Conservation (phyloP, 2,888 invertebrate species). For the Phortica okadai region DNA sequence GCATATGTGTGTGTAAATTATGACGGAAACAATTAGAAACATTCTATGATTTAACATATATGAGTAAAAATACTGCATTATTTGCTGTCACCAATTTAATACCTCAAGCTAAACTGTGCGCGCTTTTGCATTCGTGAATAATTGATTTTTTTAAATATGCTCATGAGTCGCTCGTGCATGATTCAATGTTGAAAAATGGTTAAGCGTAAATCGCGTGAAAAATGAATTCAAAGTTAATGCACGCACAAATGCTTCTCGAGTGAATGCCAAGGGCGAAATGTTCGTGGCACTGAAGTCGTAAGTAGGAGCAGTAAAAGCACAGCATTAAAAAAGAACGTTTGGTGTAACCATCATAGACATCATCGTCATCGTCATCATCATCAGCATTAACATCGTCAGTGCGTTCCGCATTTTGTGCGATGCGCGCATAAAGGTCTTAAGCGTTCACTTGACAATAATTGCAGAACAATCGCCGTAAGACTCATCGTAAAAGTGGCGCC, state of each 20-base stretch:
- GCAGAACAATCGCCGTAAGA: slow-evolving; percentile 17
- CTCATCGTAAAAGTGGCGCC: background rate
- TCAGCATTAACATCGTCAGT: background rate
- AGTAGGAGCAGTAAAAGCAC: background rate
- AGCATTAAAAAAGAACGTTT: background rate
- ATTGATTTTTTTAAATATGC: background rate
- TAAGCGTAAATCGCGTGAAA: background rate
- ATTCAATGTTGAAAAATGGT: background rate
- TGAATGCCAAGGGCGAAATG: background rate
- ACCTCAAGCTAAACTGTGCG: background rate
- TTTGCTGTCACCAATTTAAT: background rate
- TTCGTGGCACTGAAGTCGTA: background rate
- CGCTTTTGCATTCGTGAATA: background rate
- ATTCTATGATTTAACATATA: background rate
- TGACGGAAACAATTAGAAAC: background rate
- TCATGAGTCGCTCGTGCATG: no score
- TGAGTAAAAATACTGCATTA: background rate
- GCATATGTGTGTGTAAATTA: background rate
- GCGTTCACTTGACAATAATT: slow-evolving; percentile 27
- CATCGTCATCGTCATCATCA: background rate
- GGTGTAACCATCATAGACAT: background rate
- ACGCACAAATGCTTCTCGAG: slow-evolving; percentile 8
- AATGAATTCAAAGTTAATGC: slow-evolving; percentile 4
- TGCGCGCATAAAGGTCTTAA: slow-evolving; percentile 18
- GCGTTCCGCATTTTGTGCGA: background rate